phyloP scores from a whole-genome alignment of 2,113 vertebrate species.

The Corydoras sp. region DNA sequence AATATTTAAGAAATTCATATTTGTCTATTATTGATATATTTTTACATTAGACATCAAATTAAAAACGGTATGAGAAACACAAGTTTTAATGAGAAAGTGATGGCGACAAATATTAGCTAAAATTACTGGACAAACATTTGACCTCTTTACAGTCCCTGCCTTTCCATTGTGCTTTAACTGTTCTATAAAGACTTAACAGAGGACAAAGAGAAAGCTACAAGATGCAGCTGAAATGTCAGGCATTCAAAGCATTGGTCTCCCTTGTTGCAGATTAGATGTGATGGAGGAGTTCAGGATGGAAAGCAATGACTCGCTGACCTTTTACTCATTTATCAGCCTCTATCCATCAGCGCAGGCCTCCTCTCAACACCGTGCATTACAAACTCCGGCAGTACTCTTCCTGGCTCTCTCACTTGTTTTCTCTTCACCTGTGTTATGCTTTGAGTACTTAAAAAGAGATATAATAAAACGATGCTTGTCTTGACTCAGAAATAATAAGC shows the following conservation, averaged over 20 bases:
- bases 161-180: slow-evolving; percentile 3
- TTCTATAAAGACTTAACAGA: slow-evolving; percentile 5
- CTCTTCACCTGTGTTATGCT: no score
- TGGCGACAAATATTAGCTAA: no score
- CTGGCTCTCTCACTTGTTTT: not conserved
- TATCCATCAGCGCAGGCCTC: slow-evolving; percentile 21
- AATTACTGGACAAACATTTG: not conserved
- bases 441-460: no score
- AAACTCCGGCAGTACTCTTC: slow-evolving; percentile 3
- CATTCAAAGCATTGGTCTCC: slow-evolving; percentile 5
- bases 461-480: no score
- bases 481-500: no score
- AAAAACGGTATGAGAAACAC: no score
- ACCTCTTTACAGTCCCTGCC: not conserved
- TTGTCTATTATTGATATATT: no score
- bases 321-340: slow-evolving; percentile 36
- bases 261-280: slow-evolving; percentile 29
- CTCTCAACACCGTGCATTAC: slow-evolving; percentile 4
- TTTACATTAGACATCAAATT: no score
- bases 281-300: slow-evolving; percentile 26
- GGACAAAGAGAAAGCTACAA: slow-evolving; percentile 1
- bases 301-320: slow-evolving; percentile 38
- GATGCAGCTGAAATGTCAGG: slow-evolving; percentile 26
- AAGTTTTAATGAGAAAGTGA: no score
- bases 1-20: no score